Evolutionary conservation across 2,113 vertebrate species (phyloP).

Genomic region (Oplegnathus fasciatus): DNA sequence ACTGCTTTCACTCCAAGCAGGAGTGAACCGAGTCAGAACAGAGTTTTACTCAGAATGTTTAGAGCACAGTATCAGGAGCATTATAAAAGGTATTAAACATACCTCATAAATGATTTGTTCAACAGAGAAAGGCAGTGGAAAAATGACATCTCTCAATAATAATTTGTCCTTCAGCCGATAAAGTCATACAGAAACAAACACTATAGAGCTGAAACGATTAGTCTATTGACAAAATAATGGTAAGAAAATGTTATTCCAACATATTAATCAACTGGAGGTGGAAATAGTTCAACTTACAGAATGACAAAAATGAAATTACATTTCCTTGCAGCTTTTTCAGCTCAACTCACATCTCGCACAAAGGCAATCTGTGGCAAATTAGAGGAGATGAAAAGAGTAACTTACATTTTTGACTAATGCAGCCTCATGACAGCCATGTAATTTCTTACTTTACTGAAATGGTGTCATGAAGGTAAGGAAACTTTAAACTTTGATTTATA

Average conservation of each 20-base stretch:
- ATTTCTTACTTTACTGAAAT: slow-evolving; percentile 4
- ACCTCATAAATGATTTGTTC: background rate
- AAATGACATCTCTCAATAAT: background rate
- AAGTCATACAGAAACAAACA: background rate
- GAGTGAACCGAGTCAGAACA: slow-evolving; percentile 24
- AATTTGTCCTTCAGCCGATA: background rate
- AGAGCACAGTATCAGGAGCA: background rate
- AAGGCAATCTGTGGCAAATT: background rate
- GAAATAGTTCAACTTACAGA: background rate
- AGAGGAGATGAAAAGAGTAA: background rate
- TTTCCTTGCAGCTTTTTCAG: background rate
- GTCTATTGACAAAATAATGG: background rate
- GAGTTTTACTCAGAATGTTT: slow-evolving; percentile 2
- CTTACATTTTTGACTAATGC: background rate
- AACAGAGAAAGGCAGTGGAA: background rate
- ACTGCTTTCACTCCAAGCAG: slow-evolving; percentile 54
- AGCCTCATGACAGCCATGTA: background rate
- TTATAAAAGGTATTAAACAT: background rate
- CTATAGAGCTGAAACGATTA: background rate
- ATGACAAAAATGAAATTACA: background rate
- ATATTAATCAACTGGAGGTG: background rate
- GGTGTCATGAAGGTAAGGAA: background rate
- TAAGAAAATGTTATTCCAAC: background rate
- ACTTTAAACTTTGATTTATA: background rate
- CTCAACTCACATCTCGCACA: background rate